A percentile compares a stretch with the other conserved stretches of the same genome.
These are phyloP conservation scores for Charina bottae DNA, from an alignment of 2,113 vertebrate species.

Conservation along the genomic window DNA sequence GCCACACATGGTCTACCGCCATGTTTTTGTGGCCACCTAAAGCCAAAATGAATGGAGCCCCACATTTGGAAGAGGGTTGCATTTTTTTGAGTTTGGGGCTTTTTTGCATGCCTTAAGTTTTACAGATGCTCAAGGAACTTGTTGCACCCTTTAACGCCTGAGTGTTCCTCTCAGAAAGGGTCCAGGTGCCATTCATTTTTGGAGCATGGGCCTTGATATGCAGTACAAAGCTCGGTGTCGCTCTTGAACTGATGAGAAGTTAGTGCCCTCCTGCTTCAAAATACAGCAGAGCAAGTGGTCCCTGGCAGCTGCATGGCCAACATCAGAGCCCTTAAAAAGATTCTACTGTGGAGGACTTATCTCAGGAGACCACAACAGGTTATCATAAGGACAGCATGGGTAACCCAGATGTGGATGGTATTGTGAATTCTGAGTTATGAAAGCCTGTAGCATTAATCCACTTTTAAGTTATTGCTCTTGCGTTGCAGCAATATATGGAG, in stretches of 20 bases:
- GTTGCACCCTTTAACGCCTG: background rate
- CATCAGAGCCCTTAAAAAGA: background rate
- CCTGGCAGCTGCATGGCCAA: background rate
- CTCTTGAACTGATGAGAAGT: background rate
- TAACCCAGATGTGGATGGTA: background rate
- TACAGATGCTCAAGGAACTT: background rate
- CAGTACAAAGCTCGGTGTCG: background rate
- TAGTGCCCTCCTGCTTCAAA: background rate
- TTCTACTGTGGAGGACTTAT: background rate
- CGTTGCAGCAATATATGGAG: slow-evolving; percentile 31
- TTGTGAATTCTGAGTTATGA: background rate
- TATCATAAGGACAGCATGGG: background rate
- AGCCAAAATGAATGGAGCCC: background rate
- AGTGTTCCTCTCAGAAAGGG: background rate
- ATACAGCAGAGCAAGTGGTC: background rate
- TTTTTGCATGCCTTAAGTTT: background rate
- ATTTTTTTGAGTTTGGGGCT: background rate
- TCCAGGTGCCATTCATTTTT: background rate
- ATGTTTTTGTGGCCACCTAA: background rate
- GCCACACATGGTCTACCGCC: background rate
- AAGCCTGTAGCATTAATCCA: slow-evolving; percentile 30
- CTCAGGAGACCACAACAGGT: background rate
- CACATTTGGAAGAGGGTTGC: background rate
- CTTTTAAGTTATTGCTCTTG: slow-evolving; percentile 53
- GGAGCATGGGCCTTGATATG: background rate